phyloP scores from a whole-genome alignment of 1,140 invertebrate genomes.

The Octopus bimaculoides region DNA sequence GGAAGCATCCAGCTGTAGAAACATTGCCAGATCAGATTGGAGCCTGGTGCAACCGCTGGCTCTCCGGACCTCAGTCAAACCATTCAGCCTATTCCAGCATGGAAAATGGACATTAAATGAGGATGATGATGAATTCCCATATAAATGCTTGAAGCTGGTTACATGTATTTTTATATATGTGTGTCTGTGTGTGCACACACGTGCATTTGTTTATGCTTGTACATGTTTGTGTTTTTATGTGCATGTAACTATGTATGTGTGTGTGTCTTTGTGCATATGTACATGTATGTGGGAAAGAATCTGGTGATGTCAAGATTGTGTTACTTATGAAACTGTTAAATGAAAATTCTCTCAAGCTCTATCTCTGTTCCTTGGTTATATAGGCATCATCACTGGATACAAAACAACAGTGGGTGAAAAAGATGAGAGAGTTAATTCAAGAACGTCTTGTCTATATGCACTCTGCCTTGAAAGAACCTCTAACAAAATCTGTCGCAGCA shows the following conservation, averaged over 20 bases:
- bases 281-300: neutral
- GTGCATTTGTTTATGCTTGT: too few species aligned
- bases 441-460: constrained; percentile 84
- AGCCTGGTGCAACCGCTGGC: too few species aligned
- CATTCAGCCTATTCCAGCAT: too few species aligned
- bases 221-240: too few species aligned
- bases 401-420: constrained; percentile 94
- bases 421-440: constrained; percentile 90
- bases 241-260: neutral
- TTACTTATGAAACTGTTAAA: neutral
- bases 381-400: constrained; percentile 79
- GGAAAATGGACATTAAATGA: too few species aligned
- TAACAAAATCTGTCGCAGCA: constrained; percentile 53
- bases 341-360: neutral
- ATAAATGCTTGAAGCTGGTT: too few species aligned
- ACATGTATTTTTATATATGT: too few species aligned
- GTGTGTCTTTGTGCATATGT: neutral
- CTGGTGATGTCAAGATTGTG: neutral
- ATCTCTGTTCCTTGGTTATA: constrained; percentile 15
- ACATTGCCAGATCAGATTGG: too few species aligned
- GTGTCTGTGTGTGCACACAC: too few species aligned
- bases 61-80: too few species aligned
- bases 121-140: too few species aligned
- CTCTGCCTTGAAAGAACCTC: constrained; percentile 64
- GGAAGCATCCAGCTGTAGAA: too few species aligned